Percentiles rank a stretch among this genome's conserved stretches.
phyloP scores from a whole-genome alignment of 2,113 vertebrate species.

The Ranitomeya imitator region DNA sequence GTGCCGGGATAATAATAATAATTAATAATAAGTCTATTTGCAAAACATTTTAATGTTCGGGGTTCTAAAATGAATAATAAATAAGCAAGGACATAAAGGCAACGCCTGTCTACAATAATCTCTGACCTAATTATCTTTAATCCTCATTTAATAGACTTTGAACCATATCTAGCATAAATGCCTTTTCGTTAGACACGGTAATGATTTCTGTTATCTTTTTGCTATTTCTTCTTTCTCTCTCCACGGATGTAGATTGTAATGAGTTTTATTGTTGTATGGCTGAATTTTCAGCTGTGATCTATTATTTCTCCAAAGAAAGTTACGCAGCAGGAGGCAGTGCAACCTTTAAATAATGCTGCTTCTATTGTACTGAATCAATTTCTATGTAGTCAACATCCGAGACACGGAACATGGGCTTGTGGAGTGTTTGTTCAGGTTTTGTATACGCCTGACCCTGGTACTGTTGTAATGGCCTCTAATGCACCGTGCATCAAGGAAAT shows the following conservation, averaged over 20 bases:
- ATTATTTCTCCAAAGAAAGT: conserved; percentile 55
- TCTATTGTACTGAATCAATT: conserved; percentile 57
- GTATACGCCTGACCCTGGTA: conserved; percentile 39
- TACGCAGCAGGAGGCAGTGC: conserved; percentile 46
- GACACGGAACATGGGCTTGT: conserved; percentile 11
- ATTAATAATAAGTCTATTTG: conserved; percentile 40
- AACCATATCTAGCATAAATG: conserved; percentile 46
- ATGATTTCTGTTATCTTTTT: conserved; percentile 57
- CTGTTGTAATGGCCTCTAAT: conserved; percentile 29
- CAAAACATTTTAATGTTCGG: background rate
- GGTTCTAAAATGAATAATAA: conserved; percentile 13
- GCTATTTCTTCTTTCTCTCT: conserved; percentile 48
- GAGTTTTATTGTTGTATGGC: conserved; percentile 47
- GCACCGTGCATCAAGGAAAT: background rate
- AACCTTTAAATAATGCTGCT: conserved; percentile 56
- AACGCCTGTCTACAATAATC: conserved; percentile 28
- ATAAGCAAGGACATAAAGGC: conserved; percentile 6
- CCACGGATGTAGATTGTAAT: conserved; percentile 52
- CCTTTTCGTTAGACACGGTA: conserved; percentile 44
- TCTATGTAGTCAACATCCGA: conserved; percentile 53
- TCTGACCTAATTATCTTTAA: conserved; percentile 54
- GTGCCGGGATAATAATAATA: conserved; percentile 17
- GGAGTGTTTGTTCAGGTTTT: conserved; percentile 43
- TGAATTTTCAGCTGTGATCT: conserved; percentile 50
- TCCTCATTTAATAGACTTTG: conserved; percentile 53